Evolutionary conservation across 2,888 invertebrate genomes (phyloP), one percentile per base, ranked within the genome.

Genomic region (Dryocosmus kuriphilus): DNA sequence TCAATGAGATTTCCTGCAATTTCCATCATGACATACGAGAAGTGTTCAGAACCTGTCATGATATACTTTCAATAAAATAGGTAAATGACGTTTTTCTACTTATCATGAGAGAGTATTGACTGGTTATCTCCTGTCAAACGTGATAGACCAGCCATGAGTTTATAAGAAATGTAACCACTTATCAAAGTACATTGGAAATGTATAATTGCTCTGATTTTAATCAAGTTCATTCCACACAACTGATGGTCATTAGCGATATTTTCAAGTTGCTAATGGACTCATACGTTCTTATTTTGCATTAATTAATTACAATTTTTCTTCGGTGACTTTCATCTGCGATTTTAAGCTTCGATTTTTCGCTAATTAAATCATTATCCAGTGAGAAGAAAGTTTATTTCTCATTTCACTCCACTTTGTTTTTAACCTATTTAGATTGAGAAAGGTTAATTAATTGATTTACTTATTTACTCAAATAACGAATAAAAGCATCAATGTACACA

Each of bases 171-270:
- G 27, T 67, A 46, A 41, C 27, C 67, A 46, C 67, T 67, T 67
- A 67, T 67, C 41, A 67, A 27, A 19, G 41, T 27, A 46, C 24
- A 46, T 67, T 41, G 24, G 27, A 46, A 24, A 41, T 67, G 19
- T 46, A 24, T 67, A 67, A 67, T 41, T 67, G 67, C 67, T 41
- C 67, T 67, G 67, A 41, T 67, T 67, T 27, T 46, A 67, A 67
- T 67, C 41, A 67, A 38, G 41, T 46, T 67, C 27, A 41, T 67
- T 27, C 19, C 67, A 67, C 27, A 22, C 67, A 67, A 67, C 27
- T 67, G 27, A 46, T 41, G 27, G 46, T 67, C 67, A 67, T 67
- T 67, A 67, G 27, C 22, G 9, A 67, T 41, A 35, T 67, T 67
- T 46, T 46, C 27, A 41, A 46, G 24, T 8, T 2, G 19, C 67